Evolutionary conservation across 2,113 vertebrate genomes (phyloP), one percentile per base, ranked within the genome.

Genomic region (Lampris megalopsis): DNA sequence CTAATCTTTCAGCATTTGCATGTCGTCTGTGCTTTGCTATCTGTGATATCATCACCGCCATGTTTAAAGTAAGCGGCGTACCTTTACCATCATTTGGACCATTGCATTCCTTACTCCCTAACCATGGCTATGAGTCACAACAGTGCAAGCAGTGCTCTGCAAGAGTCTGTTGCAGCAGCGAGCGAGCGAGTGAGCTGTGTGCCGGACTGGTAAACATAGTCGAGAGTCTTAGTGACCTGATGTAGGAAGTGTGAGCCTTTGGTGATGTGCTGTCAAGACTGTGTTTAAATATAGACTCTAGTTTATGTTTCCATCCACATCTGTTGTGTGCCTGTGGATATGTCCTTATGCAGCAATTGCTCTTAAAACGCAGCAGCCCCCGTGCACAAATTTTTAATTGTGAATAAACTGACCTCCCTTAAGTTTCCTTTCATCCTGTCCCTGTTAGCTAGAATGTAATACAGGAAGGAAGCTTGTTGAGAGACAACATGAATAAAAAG

Each of bases 211-310:
- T 69, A 78, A 64, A 80, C 71, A 68, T 13, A 48, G 66, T 13
- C 9, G 0, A 56, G 45, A 71, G 47, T 53, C 43, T 83, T 3
- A 40, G 53, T 59, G 68, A 84, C 72, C 76, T 77, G 56, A 82
- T 79, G 71, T 77, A 74, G 68, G 58, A 84, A 56, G 67, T 65
- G 72, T 35, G 70, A 75, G 66, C 77, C 54, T 60, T 77, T 7
- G 0, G 45, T 63, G 69, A 76, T 64, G 63, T 81, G 57, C 53
- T 71, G 54, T 82, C 41, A 9, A 63, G 73, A 77, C n/a, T 77
- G 74, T 24, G 79, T 73, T 83, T 78, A 89, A 76, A 87, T 79
- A 81, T 82, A 89, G 83, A 83, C 6, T 37, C 37, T 37, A 65
- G 67, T 89, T 89, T 67, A 83, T 53, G 71, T 78, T 85, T 86